Conservation (phyloP, 1,140 invertebrate genomes). For the Drosophila truncata region DNA sequence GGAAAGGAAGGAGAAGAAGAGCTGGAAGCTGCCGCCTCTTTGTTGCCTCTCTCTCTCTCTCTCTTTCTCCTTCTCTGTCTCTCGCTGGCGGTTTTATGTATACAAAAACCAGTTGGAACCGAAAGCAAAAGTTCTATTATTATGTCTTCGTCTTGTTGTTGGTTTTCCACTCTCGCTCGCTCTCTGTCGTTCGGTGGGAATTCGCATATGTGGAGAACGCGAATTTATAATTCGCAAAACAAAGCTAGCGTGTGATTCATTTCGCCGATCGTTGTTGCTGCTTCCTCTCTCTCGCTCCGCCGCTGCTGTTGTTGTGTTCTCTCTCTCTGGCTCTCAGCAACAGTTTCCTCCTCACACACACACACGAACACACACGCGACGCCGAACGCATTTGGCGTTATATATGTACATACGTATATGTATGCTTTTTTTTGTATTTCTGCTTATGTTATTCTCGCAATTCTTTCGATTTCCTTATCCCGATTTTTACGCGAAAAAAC, state of each 20-base stretch:
- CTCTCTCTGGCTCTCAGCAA: constrained; percentile 31
- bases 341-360: constrained; percentile 30
- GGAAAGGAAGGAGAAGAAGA: constrained; percentile 36
- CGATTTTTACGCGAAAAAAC: constrained; percentile 46
- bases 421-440: constrained; percentile 39
- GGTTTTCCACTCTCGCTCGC: constrained; percentile 49
- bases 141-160: constrained; percentile 53
- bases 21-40: constrained; percentile 47
- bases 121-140: constrained; percentile 84
- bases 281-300: constrained; percentile 21
- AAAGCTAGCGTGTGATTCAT: constrained; percentile 78
- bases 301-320: constrained; percentile 46
- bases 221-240: constrained; percentile 66
- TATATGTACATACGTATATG: constrained; percentile 11
- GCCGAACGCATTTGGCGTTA: constrained; percentile 63
- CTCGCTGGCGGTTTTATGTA: constrained; percentile 42
- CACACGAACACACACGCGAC: constrained; percentile 48
- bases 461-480: constrained; percentile 45
- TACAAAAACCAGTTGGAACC: constrained; percentile 77
- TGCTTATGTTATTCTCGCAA: constrained; percentile 48
- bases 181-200: constrained; percentile 53
- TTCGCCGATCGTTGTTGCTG: constrained; percentile 44
- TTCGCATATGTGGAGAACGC: constrained; percentile 51
- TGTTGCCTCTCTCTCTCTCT: constrained; percentile 19
- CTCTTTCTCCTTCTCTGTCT: constrained; percentile 12